Percentiles rank a stretch among this genome's conserved stretches.
Evolutionary conservation across 2,888 invertebrate genomes (phyloP).

Genomic region (Hypomecis punctinalis): DNA sequence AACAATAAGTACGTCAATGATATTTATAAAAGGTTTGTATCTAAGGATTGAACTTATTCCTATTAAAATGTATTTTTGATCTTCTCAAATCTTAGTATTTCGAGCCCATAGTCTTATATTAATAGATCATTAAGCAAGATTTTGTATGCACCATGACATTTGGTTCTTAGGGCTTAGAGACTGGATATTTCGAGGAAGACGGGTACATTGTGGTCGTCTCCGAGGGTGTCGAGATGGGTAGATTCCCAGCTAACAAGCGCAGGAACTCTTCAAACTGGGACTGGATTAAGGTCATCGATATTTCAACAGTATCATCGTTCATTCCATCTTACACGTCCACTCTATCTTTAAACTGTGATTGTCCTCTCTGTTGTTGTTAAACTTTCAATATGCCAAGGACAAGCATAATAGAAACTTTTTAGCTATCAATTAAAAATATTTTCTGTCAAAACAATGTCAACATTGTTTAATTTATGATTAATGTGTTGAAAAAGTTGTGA

Average conservation of each 20-base stretch:
- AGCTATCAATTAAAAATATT: constrained; percentile 23
- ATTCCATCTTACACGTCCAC: constrained; percentile 75
- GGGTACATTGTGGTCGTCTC: constrained; percentile 86
- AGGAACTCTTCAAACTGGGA: constrained; percentile 87
- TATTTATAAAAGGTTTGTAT: constrained; percentile 1
- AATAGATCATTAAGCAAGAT: constrained; percentile 46
- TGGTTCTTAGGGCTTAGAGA: constrained; percentile 82
- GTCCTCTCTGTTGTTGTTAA: constrained; percentile 33
- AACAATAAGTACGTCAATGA: not conserved
- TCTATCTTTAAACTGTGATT: constrained; percentile 37
- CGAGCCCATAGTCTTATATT: not conserved
- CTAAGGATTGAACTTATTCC: not conserved
- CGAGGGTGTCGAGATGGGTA: constrained; percentile 87
- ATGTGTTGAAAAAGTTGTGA: constrained; percentile 13
- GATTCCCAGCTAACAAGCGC: constrained; percentile 86
- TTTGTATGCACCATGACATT: constrained; percentile 72
- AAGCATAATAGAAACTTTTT: constrained; percentile 39
- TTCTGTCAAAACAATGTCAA: constrained; percentile 27
- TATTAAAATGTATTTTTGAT: not conserved
- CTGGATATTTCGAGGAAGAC: constrained; percentile 86
- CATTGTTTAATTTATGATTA: constrained; percentile 28
- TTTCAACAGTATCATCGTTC: constrained; percentile 65
- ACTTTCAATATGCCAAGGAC: constrained; percentile 40
- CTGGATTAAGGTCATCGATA: constrained; percentile 88
- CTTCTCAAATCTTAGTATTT: not conserved